These are phyloP conservation scores for Octopus bimaculoides DNA, from an alignment of 1,140 invertebrate genomes.

Conservation along the genomic window DNA sequence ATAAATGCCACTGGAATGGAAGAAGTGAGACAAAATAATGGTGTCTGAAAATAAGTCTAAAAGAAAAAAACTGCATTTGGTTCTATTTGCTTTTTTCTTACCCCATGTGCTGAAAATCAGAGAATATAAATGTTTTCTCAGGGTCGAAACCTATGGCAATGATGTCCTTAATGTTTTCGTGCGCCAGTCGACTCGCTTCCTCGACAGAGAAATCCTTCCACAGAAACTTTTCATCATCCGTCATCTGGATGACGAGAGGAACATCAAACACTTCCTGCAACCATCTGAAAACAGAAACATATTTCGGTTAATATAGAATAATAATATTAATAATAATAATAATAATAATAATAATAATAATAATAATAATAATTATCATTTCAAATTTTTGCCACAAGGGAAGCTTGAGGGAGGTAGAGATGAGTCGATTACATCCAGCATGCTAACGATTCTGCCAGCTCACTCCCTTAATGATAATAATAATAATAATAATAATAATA, in stretches of 20 bases:
- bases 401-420: no score
- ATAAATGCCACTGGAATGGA: no score
- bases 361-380: no score
- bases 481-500: no score
- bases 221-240: slow-evolving; percentile 97
- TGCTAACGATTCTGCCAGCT: no score
- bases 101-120: slow-evolving; percentile 93
- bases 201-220: slow-evolving; percentile 96
- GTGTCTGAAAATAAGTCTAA: no score
- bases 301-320: not conserved
- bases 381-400: no score
- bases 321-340: not conserved
- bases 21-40: no score
- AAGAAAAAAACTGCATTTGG: no score
- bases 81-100: slow-evolving; percentile 48
- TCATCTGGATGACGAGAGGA: slow-evolving; percentile 93
- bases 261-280: slow-evolving; percentile 97
- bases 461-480: no score
- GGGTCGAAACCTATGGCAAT: slow-evolving; percentile 96
- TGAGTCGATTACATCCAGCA: no score
- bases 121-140: slow-evolving; percentile 97
- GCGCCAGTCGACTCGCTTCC: slow-evolving; percentile 79
- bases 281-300: slow-evolving; percentile 68
- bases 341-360: not conserved
- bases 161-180: slow-evolving; percentile 96